Conservation (phyloP, 2,888 invertebrate genomes). For the Chrysolina oricalcia region DNA sequence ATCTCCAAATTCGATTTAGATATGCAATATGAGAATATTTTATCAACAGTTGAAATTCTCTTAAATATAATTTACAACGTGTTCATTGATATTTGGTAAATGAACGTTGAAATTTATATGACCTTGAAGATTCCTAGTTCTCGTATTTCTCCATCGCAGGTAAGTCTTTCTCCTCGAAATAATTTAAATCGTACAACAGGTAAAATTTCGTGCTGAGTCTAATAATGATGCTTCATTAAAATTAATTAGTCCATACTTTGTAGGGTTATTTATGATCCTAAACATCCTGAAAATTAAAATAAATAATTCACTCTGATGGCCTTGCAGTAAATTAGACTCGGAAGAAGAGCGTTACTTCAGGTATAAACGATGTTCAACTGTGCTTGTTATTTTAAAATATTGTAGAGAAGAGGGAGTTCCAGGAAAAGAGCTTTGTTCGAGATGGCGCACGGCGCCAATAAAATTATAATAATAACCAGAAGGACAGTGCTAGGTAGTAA, state of each 20-base stretch:
- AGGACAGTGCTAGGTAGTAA: too few species aligned
- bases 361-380: background rate
- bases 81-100: too few species aligned
- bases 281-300: constrained; percentile 49
- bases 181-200: constrained; percentile 35
- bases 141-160: background rate
- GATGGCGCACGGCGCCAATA: background rate
- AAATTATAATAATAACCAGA: background rate
- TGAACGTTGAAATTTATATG: too few species aligned
- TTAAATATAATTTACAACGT: too few species aligned
- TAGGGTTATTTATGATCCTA: constrained; percentile 45
- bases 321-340: constrained; percentile 20
- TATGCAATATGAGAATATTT: too few species aligned
- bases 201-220: constrained; percentile 45
- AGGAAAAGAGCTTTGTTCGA: background rate
- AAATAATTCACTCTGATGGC: constrained; percentile 37
- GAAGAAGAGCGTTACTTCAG: background rate
- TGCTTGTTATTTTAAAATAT: background rate
- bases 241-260: constrained; percentile 49
- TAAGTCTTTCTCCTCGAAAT: background rate
- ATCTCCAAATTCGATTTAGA: too few species aligned
- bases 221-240: constrained; percentile 50
- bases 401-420: background rate
- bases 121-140: background rate
- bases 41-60: too few species aligned